Percentiles rank a stretch among this genome's conserved stretches.
phyloP scores from a whole-genome alignment of 2,888 invertebrate species.

The Xanthorhoe designata region DNA sequence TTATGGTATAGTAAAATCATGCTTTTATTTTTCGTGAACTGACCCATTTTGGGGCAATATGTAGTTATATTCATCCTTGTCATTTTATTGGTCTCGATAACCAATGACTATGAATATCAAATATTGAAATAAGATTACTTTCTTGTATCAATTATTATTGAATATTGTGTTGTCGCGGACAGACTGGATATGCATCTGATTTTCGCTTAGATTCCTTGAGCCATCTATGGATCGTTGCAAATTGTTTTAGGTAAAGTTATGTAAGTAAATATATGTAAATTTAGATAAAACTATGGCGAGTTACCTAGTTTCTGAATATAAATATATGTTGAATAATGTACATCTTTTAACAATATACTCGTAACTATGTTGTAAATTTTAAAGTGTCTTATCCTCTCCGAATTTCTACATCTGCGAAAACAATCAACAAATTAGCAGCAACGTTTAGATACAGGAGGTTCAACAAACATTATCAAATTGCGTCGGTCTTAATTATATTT shows the following conservation, averaged over 20 bases:
- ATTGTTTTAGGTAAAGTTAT: too few relatives aligned
- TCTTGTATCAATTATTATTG: background rate
- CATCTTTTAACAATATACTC: too few relatives aligned
- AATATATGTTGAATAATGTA: too few relatives aligned
- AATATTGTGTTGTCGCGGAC: background rate
- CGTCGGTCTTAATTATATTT: constrained; percentile 47
- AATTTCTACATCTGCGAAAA: constrained; percentile 46
- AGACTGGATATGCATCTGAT: too few relatives aligned
- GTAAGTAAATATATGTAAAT: too few relatives aligned
- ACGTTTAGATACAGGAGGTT: constrained; percentile 49
- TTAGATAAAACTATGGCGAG: too few relatives aligned
- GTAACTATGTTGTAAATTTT: background rate
- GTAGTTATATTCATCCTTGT: background rate
- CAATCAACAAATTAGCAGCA: constrained; percentile 55
- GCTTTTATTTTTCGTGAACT: constrained; percentile 26
- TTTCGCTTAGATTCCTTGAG: too few relatives aligned
- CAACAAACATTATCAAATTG: constrained; percentile 53
- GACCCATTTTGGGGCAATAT: constrained; percentile 9
- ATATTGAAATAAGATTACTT: background rate
- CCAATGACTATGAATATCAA: background rate
- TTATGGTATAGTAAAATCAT: constrained; percentile 18
- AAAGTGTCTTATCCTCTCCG: constrained; percentile 12
- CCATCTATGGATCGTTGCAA: too few relatives aligned
- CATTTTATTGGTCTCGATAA: background rate
- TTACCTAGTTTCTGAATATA: too few relatives aligned